These are phyloP conservation scores for Ethmia dodecea DNA, from an alignment of 2,888 invertebrate species.

Conservation along the genomic window DNA sequence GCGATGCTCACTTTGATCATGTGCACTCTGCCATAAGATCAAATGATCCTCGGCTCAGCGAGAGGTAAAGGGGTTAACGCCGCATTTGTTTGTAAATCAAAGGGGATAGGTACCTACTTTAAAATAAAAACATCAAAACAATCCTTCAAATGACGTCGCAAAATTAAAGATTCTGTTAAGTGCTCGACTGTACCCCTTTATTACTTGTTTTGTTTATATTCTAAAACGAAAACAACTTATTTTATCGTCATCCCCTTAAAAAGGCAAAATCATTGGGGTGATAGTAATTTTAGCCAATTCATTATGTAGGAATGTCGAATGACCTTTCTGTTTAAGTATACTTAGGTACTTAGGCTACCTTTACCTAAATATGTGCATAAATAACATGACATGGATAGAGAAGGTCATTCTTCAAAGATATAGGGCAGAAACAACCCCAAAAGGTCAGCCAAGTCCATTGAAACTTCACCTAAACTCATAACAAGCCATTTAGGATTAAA, in stretches of 20 bases:
- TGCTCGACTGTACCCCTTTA: slow-evolving; percentile 10
- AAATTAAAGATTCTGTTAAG: slow-evolving; percentile 12
- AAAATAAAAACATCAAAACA: slow-evolving; percentile 20
- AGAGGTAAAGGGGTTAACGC: slow-evolving; percentile 28
- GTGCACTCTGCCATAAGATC: slow-evolving; percentile 64
- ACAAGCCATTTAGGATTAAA: slow-evolving; percentile 21
- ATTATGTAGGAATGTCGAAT: no score
- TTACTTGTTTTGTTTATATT: slow-evolving; percentile 2
- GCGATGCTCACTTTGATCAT: slow-evolving; percentile 61
- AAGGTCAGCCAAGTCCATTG: slow-evolving; percentile 14
- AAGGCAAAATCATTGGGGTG: background rate
- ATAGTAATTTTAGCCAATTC: no score
- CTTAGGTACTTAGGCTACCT: no score
- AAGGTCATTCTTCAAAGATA: slow-evolving; percentile 3
- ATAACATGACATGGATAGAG: slow-evolving; percentile 8
- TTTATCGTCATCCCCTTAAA: slow-evolving; percentile 3
- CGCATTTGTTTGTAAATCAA: slow-evolving; percentile 30
- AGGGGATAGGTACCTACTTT: slow-evolving; percentile 23
- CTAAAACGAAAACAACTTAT: slow-evolving; percentile 6
- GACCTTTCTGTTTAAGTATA: no score
- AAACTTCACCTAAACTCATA: slow-evolving; percentile 18
- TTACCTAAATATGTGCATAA: background rate
- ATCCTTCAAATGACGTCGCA: slow-evolving; percentile 10
- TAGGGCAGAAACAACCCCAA: slow-evolving; percentile 14
- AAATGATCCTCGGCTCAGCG: slow-evolving; percentile 49